Percentiles rank a stretch among this genome's conserved stretches.
Conservation (phyloP, 1,140 invertebrate genomes). For the Nasonia vitripennis region DNA sequence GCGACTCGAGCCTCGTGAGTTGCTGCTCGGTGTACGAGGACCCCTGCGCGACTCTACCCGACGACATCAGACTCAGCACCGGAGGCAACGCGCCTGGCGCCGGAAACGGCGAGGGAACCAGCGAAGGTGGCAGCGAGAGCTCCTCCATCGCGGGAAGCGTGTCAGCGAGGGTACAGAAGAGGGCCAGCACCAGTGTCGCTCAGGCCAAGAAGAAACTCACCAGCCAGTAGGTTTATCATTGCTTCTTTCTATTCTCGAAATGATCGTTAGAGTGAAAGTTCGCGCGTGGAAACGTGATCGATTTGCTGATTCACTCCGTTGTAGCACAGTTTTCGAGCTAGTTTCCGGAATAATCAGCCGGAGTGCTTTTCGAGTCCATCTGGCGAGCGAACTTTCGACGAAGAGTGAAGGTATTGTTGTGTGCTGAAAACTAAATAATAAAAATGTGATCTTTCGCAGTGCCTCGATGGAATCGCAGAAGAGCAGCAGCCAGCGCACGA, state of each 20-base stretch:
- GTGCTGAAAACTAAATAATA: too few relatives aligned
- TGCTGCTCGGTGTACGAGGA: conserved; percentile 83
- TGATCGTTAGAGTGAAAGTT: neutral
- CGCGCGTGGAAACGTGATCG: neutral
- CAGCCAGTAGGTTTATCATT: conserved; percentile 5
- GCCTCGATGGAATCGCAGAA: conserved; percentile 27
- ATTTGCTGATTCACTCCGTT: conserved; percentile 10
- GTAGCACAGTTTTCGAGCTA: neutral
- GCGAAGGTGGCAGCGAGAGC: conserved; percentile 85
- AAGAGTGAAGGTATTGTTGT: neutral
- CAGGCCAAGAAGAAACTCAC: conserved; percentile 67
- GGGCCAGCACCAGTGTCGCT: conserved; percentile 7
- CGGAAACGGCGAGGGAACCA: conserved; percentile 78
- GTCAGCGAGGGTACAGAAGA: conserved; percentile 58
- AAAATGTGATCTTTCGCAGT: neutral
- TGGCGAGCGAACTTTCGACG: neutral
- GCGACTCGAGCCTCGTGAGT: conserved; percentile 85
- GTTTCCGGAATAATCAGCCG: neutral
- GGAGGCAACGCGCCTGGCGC: conserved; percentile 52
- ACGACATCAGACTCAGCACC: conserved; percentile 70
- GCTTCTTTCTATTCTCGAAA: neutral
- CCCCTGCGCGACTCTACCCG: conserved; percentile 75
- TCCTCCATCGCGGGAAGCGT: conserved; percentile 79
- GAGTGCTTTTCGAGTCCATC: neutral
- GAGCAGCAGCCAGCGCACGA: conserved; percentile 40